Evolutionary conservation across 2,113 vertebrate genomes (phyloP).

Genomic region (Chiloscyllium plagiosum): DNA sequence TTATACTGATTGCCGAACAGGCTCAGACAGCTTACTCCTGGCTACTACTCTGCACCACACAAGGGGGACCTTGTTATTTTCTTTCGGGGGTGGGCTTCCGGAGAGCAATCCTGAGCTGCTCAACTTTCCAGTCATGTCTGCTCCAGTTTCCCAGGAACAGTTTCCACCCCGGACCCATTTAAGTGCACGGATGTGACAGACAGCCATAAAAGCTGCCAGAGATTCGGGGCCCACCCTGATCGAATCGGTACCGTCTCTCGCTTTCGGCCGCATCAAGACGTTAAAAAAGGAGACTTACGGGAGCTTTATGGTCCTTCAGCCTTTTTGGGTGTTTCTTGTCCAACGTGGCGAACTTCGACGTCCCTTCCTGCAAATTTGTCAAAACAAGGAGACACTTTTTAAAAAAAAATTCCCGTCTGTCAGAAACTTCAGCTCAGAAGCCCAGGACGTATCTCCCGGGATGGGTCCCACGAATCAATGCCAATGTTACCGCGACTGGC

Average conservation of each 20-base stretch:
- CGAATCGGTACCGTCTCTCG: neutral
- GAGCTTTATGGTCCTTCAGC: neutral
- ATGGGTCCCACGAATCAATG: too few relatives aligned
- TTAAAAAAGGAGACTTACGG: neutral
- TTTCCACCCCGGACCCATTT: neutral
- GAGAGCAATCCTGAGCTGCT: too few relatives aligned
- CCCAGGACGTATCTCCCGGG: neutral
- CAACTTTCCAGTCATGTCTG: neutral
- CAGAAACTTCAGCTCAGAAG: too few relatives aligned
- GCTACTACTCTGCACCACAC: too few relatives aligned
- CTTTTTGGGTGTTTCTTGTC: conserved; percentile 6
- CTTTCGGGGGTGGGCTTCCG: neutral
- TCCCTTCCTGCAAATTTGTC: neutral
- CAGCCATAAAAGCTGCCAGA: neutral
- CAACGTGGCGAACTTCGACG: conserved; percentile 9
- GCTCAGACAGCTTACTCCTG: too few relatives aligned
- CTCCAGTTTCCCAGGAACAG: neutral
- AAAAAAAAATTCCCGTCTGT: too few relatives aligned
- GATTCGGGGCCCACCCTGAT: neutral
- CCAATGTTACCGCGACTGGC: too few relatives aligned
- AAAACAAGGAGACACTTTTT: neutral
- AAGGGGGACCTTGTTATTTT: too few relatives aligned
- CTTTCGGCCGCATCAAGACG: neutral
- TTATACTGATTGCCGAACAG: too few relatives aligned
- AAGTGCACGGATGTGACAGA: neutral